These are phyloP conservation scores for Lanistes nyassanus DNA, from an alignment of 1,140 invertebrate genomes.

Conservation along the genomic window DNA sequence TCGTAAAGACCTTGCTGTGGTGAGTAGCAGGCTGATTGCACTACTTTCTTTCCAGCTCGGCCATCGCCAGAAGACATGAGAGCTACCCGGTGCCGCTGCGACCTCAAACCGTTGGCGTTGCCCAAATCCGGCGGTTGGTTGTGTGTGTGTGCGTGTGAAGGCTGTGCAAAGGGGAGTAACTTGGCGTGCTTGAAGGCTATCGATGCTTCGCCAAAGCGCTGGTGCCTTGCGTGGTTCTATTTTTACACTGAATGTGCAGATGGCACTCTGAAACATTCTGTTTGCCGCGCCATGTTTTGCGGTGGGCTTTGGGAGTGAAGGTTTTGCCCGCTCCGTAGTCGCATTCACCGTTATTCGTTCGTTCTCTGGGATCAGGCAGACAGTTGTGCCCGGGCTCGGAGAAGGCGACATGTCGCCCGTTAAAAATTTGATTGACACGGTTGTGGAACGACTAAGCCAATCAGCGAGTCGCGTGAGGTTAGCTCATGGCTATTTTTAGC, in stretches of 20 bases:
- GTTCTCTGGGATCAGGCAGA: not conserved
- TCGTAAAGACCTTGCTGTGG: slow-evolving; percentile 11
- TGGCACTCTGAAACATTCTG: not conserved
- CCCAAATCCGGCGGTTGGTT: slow-evolving; percentile 13
- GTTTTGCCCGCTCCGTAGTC: too few relatives aligned
- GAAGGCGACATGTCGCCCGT: slow-evolving; percentile 26
- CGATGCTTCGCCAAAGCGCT: slow-evolving; percentile 5
- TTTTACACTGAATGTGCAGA: slow-evolving; percentile 14
- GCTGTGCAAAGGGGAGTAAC: slow-evolving; percentile 22
- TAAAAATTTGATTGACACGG: slow-evolving; percentile 30
- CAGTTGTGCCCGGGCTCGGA: slow-evolving; percentile 12
- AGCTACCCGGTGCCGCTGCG: not conserved
- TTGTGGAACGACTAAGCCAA: slow-evolving; percentile 23
- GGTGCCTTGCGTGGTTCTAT: slow-evolving; percentile 26
- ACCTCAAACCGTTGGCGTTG: not conserved
- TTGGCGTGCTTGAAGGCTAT: slow-evolving; percentile 8
- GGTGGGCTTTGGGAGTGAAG: too few relatives aligned
- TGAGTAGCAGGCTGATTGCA: slow-evolving; percentile 16
- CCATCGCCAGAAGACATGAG: not conserved
- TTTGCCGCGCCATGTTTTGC: too few relatives aligned
- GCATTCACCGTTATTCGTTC: too few relatives aligned
- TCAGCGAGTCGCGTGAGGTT: slow-evolving; percentile 27
- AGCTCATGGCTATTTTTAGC: slow-evolving; percentile 30
- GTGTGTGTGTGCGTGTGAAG: slow-evolving; percentile 16
- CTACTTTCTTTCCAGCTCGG: not conserved